A percentile compares a stretch with the other conserved stretches of the same genome.
These are phyloP conservation scores for Noctua janthe DNA, from an alignment of 2,888 invertebrate species.

Conservation along the genomic window DNA sequence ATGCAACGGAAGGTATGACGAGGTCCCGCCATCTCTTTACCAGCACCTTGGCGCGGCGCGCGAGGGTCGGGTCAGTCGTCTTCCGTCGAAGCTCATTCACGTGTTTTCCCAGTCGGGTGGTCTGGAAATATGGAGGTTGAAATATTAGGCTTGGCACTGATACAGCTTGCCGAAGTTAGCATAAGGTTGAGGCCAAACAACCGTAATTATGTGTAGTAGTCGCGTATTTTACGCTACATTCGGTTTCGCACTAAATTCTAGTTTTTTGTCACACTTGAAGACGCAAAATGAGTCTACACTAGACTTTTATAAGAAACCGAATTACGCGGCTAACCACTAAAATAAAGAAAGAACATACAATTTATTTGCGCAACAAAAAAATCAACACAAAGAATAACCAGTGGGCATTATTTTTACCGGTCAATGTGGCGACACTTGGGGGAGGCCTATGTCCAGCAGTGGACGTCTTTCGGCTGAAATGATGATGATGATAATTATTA, in stretches of 20 bases:
- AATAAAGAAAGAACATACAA: not conserved
- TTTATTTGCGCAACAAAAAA: not conserved
- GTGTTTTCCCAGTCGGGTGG: constrained; percentile 98
- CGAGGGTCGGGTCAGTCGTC: constrained; percentile 95
- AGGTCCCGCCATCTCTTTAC: constrained; percentile 98
- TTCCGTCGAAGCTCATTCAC: constrained; percentile 97
- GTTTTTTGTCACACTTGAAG: not conserved
- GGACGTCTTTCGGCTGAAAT: too few species aligned
- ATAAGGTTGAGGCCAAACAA: not conserved
- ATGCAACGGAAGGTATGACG: constrained; percentile 91
- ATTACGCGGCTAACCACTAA: not conserved
- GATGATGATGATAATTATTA: not conserved
- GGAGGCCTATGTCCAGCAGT: too few species aligned
- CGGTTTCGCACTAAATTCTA: not conserved
- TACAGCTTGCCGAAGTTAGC: not conserved
- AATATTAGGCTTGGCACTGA: not conserved
- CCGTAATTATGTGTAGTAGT: not conserved
- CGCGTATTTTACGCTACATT: not conserved
- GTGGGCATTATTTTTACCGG: not conserved
- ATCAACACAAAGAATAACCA: not conserved
- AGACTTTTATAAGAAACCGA: not conserved
- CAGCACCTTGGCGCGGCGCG: constrained; percentile 97
- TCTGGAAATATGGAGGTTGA: constrained; percentile 87
- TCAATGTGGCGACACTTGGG: too few species aligned
- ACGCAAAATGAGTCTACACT: not conserved